These are phyloP conservation scores for Psophia crepitans DNA, from an alignment of 2,113 vertebrate genomes.

Conservation along the genomic window DNA sequence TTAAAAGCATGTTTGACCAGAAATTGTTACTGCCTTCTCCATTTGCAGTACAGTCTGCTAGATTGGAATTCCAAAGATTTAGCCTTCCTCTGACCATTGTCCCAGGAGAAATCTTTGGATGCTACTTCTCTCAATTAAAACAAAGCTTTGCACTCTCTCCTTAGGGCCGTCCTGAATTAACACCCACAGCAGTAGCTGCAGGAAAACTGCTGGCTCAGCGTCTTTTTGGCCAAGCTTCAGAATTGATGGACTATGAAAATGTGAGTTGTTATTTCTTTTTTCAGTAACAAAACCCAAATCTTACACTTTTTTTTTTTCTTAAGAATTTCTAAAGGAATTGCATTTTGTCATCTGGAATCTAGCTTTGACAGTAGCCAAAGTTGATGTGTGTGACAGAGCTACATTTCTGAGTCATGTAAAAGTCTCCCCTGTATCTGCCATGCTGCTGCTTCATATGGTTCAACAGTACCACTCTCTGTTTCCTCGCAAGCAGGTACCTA, in stretches of 20 bases:
- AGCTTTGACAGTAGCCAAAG: background rate
- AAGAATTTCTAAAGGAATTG: background rate
- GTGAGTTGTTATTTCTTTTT: slow-evolving; percentile 75
- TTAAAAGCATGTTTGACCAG: background rate
- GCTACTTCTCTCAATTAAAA: background rate
- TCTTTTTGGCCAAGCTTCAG: slow-evolving; percentile 73
- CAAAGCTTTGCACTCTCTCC: background rate
- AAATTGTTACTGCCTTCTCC: background rate
- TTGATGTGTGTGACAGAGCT: background rate
- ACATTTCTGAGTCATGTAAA: background rate
- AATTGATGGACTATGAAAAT: slow-evolving; percentile 89
- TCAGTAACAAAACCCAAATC: background rate
- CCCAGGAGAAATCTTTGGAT: background rate
- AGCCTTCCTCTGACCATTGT: background rate
- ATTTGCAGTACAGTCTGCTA: background rate
- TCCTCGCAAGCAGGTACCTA: slow-evolving; percentile 79
- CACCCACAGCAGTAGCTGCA: slow-evolving; percentile 88
- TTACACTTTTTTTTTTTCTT: background rate
- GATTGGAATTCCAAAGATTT: slow-evolving; percentile 27
- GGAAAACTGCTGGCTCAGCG: slow-evolving; percentile 88
- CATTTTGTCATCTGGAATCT: background rate
- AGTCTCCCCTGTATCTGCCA: background rate
- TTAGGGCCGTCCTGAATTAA: slow-evolving; percentile 92
- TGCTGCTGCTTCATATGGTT: background rate
- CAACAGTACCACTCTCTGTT: background rate